Conservation (phyloP, 2,888 invertebrate genomes). For the Drosophila gaucha region DNA sequence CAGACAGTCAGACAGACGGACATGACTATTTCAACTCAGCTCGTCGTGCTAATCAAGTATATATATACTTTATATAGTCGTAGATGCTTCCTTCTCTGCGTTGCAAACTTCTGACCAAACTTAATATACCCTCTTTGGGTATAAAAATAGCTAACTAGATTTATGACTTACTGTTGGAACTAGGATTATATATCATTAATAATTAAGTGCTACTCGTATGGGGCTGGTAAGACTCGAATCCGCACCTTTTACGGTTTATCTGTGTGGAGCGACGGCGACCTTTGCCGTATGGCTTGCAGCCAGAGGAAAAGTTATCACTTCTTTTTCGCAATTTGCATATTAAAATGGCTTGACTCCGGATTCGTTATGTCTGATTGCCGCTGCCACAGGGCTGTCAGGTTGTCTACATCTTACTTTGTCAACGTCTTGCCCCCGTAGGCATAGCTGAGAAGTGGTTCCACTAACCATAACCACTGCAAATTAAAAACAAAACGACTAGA, state of each 20-base stretch:
- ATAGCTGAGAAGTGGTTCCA: not conserved
- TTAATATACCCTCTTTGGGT: not conserved
- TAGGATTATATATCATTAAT: conserved; percentile 63
- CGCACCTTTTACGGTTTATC: conserved; percentile 30
- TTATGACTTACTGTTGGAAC: conserved; percentile 41
- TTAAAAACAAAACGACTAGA: conserved; percentile 61
- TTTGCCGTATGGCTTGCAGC: conserved; percentile 10
- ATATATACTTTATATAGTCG: no score
- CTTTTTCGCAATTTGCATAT: conserved; percentile 70
- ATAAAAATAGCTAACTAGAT: conserved; percentile 16
- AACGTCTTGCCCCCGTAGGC: conserved; percentile 20
- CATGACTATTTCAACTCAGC: no score
- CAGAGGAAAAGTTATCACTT: conserved; percentile 53
- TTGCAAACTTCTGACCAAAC: no score
- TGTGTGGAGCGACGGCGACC: conserved; percentile 23
- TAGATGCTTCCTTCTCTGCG: no score
- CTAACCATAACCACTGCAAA: conserved; percentile 49
- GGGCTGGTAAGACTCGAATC: conserved; percentile 4
- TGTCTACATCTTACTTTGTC: conserved; percentile 72
- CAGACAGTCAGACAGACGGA: no score
- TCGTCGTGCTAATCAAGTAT: no score
- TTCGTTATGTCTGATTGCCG: conserved; percentile 69
- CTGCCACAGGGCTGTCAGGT: conserved; percentile 58
- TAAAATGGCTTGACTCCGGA: conserved; percentile 54
- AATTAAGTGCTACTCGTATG: conserved; percentile 40